Conservation (phyloP, 2,888 invertebrate genomes). For the Aradus depressus region DNA sequence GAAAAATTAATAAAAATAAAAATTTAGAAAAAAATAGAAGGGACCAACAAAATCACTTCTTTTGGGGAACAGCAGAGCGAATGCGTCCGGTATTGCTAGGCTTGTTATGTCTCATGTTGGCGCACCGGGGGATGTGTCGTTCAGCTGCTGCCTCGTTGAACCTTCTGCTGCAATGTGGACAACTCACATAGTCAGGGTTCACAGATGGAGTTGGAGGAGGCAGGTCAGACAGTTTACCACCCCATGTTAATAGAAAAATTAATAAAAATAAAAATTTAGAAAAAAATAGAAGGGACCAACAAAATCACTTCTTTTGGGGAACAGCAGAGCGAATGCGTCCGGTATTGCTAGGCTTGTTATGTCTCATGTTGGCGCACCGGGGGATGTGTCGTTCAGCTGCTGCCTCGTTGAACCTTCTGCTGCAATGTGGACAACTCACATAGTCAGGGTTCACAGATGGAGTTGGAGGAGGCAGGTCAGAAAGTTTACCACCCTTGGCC, state of each 20-base stretch:
- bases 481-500: conserved; percentile 72
- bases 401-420: conserved; percentile 66
- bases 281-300: no score
- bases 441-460: conserved; percentile 79
- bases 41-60: no score
- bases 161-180: conserved; percentile 75
- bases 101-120: conserved; percentile 69
- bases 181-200: conserved; percentile 69
- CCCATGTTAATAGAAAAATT: no score
- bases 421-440: conserved; percentile 72
- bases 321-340: no score
- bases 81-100: no score
- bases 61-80: no score
- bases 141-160: conserved; percentile 79
- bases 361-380: conserved; percentile 71
- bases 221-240: conserved; percentile 75
- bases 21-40: no score
- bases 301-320: no score
- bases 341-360: conserved; percentile 74
- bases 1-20: no score
- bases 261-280: no score
- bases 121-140: conserved; percentile 87
- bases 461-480: conserved; percentile 81
- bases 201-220: conserved; percentile 83
- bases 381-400: conserved; percentile 89